A percentile compares a stretch with the other conserved stretches of the same genome.
Evolutionary conservation across 2,888 invertebrate genomes (phyloP).

Genomic region (Diplolepis rosae): DNA sequence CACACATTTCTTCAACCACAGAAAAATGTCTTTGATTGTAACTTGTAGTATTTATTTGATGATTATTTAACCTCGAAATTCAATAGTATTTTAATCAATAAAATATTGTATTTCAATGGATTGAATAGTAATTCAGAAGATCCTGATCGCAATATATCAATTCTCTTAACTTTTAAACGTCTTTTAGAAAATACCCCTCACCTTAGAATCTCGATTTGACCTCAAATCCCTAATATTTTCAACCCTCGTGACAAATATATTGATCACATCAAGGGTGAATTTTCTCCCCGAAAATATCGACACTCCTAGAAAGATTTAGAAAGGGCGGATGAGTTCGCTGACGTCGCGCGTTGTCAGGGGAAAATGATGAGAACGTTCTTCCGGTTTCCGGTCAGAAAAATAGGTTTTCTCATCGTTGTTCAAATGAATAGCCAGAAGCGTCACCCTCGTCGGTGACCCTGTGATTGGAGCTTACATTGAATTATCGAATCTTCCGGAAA

Average conservation of each 20-base stretch:
- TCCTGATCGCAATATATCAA: not conserved
- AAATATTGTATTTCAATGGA: too few relatives aligned
- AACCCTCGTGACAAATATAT: constrained; percentile 1
- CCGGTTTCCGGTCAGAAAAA: constrained; percentile 68
- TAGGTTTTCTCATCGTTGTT: constrained; percentile 50
- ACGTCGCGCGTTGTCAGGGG: constrained; percentile 66
- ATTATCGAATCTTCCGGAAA: constrained; percentile 39
- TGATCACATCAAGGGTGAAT: not conserved
- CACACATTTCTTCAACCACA: too few relatives aligned
- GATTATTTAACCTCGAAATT: too few relatives aligned
- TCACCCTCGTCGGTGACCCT: constrained; percentile 39
- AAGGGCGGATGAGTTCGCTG: constrained; percentile 54
- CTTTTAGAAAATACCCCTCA: not conserved
- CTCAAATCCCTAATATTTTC: not conserved
- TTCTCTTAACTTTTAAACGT: not conserved
- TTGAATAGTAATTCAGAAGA: too few relatives aligned
- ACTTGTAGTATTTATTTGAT: too few relatives aligned
- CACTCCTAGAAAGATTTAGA: constrained; percentile 6
- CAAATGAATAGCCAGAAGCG: constrained; percentile 33
- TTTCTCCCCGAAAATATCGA: constrained; percentile 11
- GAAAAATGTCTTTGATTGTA: too few relatives aligned
- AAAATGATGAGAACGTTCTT: constrained; percentile 48
- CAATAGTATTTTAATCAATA: too few relatives aligned
- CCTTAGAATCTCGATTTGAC: not conserved
- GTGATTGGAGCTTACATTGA: constrained; percentile 42